A percentile compares a stretch with the other conserved stretches of the same genome.
Conservation (phyloP, 2,888 invertebrate species). For the Drosophila neotestacea region DNA sequence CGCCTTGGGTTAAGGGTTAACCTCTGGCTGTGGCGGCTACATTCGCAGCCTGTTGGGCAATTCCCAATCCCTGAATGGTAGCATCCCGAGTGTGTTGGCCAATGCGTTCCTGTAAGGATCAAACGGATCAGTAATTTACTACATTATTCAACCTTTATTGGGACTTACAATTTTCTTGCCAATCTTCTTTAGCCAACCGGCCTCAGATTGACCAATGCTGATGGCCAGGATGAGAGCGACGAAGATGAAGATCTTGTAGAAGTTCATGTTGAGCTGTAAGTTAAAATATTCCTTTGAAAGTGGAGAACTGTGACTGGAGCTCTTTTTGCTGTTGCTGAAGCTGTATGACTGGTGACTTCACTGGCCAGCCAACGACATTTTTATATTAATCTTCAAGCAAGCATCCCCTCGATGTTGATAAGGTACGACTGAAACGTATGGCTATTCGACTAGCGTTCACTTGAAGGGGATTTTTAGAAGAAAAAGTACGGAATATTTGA, state of each 20-base stretch:
- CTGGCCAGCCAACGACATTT: background rate
- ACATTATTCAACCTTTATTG: background rate
- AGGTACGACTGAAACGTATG: background rate
- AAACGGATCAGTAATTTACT: slow-evolving; percentile 7
- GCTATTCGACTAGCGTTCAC: background rate
- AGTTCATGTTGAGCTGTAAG: slow-evolving; percentile 51
- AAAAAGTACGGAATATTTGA: slow-evolving; percentile 3
- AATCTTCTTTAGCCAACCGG: slow-evolving; percentile 79
- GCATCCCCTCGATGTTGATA: slow-evolving; percentile 22
- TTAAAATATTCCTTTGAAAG: slow-evolving; percentile 5
- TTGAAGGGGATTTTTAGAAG: slow-evolving; percentile 34
- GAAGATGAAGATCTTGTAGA: slow-evolving; percentile 63
- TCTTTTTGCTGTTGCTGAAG: slow-evolving; percentile 9
- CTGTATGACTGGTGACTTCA: slow-evolving; percentile 35
- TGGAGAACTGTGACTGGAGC: background rate
- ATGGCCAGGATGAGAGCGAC: slow-evolving; percentile 69
- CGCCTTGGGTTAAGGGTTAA: slow-evolving; percentile 22
- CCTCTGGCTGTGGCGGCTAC: slow-evolving; percentile 72
- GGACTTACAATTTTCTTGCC: slow-evolving; percentile 79
- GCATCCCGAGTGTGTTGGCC: slow-evolving; percentile 78
- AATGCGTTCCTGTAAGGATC: slow-evolving; percentile 63
- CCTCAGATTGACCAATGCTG: slow-evolving; percentile 72
- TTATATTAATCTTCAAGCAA: slow-evolving; percentile 15
- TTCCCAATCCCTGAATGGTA: slow-evolving; percentile 63
- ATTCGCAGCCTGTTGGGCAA: slow-evolving; percentile 76